Evolutionary conservation across 2,797 vertebrate genomes (phyloP), one percentile per base, ranked within the genome.

Genomic region (Alfaro cultratus): DNA sequence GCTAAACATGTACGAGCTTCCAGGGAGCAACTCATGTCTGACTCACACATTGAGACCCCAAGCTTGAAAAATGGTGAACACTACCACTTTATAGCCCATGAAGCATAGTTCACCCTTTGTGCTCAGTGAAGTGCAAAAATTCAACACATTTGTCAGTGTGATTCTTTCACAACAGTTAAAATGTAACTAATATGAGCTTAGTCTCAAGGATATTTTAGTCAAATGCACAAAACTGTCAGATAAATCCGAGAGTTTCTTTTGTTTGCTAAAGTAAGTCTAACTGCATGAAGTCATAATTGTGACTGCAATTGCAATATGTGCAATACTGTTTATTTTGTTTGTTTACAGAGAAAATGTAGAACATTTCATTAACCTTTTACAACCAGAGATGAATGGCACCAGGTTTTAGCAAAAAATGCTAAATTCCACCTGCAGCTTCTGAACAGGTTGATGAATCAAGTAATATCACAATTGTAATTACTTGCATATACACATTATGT

Each of bases 31-130:
- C 80, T 92, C 78, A 80, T 78, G 76, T 85, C 84, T 92, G 90
- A 94, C 92, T 92, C 86, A 91, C 85, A 85, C 47, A 81, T 83
- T 88, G 86, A 91, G 79, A 91, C 86, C 87, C 86, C 79, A 55
- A 91, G 86, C 87, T 86, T 0, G 81, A 83, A 60, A 86, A 89
- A 87, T 89, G 75, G 74, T 91, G 88, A 94, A 89, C 88, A 88
- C 83, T 78, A 87, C 84, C 81, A 77, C 88, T 89, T 91, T 87
- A 87, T 85, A 82, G 79, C 86, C 79, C 55, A 67, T 74, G 81
- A 85, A 51, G 36, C 81, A 51, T 62, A 62, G 83, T 85, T 92
- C 74, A 49, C 76, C 74, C 77, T 75, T 85, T 77, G 68, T 87
- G 88, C 79, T 87, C 82, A 87, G 76, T 84, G 82, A 92, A 91